These are phyloP conservation scores for Tenodera sinensis DNA, from an alignment of 2,888 invertebrate genomes.

Conservation along the genomic window DNA sequence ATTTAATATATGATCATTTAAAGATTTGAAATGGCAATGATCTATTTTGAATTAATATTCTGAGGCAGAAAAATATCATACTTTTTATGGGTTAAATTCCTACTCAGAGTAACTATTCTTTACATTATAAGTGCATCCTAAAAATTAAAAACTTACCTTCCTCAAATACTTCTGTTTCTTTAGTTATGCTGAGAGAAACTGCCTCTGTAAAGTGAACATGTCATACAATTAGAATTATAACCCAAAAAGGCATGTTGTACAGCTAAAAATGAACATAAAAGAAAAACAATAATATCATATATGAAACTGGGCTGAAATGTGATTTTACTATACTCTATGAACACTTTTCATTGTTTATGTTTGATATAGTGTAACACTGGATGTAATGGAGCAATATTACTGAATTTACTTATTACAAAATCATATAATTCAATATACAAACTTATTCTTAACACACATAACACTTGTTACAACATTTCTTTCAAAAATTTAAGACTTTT, in stretches of 20 bases:
- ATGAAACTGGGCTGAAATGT: constrained; percentile 1
- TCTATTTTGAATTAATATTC: too few species aligned
- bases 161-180: constrained; percentile 62
- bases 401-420: not conserved
- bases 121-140: not conserved
- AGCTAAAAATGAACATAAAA: not conserved
- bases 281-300: not conserved
- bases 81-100: too few species aligned
- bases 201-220: constrained; percentile 55
- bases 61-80: too few species aligned
- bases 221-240: constrained; percentile 20
- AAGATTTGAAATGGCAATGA: too few species aligned
- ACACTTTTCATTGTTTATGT: not conserved
- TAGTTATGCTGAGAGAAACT: constrained; percentile 65
- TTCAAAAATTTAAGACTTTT: not conserved
- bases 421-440: not conserved
- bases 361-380: not conserved
- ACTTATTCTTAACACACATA: not conserved
- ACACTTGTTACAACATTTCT: not conserved
- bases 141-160: constrained; percentile 42
- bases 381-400: not conserved
- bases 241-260: not conserved
- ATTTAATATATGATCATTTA: too few species aligned
- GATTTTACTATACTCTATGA: not conserved
- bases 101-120: too few species aligned